Evolutionary conservation across 37 sponge, comb jelly and placozoan genomes (phyloP), one percentile per base, ranked within the genome.

Genomic region (Amphimedon queenslandica): DNA sequence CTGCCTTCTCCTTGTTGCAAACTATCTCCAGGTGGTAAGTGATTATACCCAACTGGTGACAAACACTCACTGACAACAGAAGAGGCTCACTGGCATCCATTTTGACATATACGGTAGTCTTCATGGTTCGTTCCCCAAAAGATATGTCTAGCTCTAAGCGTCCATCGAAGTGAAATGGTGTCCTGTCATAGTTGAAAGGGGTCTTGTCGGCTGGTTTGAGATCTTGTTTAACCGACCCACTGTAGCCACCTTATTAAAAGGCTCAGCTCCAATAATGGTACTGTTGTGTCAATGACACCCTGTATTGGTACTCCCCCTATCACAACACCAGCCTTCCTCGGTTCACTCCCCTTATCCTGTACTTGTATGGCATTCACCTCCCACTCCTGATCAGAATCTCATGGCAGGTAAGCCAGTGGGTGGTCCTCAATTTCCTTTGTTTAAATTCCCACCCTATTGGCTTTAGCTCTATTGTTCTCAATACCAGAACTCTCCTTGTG

Each of bases 21-120:
- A n/a, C 61, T 25, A 77, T 78, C 1, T 69, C 69, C 1, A 70
- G 64, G 69, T 83, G 77, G 71, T 83, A 83, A n/a, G n/a, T n/a
- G n/a, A n/a, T n/a, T n/a, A n/a, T n/a, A n/a, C n/a, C n/a, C n/a
- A n/a, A n/a, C n/a, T n/a, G n/a, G n/a, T n/a, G n/a, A n/a, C n/a
- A n/a, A n/a, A n/a, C n/a, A n/a, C n/a, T n/a, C n/a, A n/a, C n/a
- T n/a, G n/a, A n/a, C n/a, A n/a, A n/a, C n/a, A n/a, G n/a, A n/a
- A n/a, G n/a, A n/a, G n/a, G n/a, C n/a, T n/a, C n/a, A n/a, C n/a
- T n/a, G n/a, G n/a, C n/a, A n/a, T n/a, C n/a, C n/a, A n/a, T n/a
- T n/a, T n/a, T n/a, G n/a, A n/a, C n/a, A n/a, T n/a, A n/a, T n/a
- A n/a, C n/a, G n/a, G n/a, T n/a, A n/a, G n/a, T n/a, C n/a, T n/a